Base-by-base conservation (phyloP, 2,113 vertebrate genomes). In the Serinus canaria region DNA sequence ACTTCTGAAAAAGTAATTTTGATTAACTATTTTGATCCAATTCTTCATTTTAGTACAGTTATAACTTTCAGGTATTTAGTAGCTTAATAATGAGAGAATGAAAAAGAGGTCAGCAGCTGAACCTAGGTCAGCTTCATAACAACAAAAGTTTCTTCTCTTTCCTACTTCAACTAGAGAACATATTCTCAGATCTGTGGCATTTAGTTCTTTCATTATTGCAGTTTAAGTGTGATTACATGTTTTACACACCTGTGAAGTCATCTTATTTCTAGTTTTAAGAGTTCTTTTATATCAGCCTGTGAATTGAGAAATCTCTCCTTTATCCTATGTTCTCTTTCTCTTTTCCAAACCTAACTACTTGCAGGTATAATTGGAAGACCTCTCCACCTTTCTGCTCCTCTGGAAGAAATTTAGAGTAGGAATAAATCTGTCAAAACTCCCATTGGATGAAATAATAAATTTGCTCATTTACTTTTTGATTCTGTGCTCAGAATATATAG, bases 41-140 rank as follows among this genome's bases (percentile, higher is more conserved):
- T 94, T 83, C 47, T 97, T 96, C 74, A 92, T 79, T 87, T 92
- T 55, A 82, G 55, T 41, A 31, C 15, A 94, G 68, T 73, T 89
- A 94, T 83, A 88, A 96, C 88, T 96, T 95, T 84, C 31, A 35
- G 53, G 18, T 95, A 63, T 94, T 97, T 95, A 95, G 95, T 83
- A 96, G 94, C 83, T 49, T 87, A 94, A 92, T 64, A 95, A 86
- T 80, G 60, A 33, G 55, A 93, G 79, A 91, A 93, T 87, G 68
- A 92, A 95, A 95, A 70, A 92, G 91, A 94, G 69, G 68, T 95
- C 91, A 93, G 64, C 28, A 94, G 66, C 60, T 91, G 92, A 92
- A 87, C 85, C 69, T 78, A 83, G 94, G 90, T 91, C 80, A 97
- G 79, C 85, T 93, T 95, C 88, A 87, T 64, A 75, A 90, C 76